Evolutionary conservation across 2,113 vertebrate species (phyloP), one percentile per base, ranked within the genome.

Genomic region (Terrapene triunguis): DNA sequence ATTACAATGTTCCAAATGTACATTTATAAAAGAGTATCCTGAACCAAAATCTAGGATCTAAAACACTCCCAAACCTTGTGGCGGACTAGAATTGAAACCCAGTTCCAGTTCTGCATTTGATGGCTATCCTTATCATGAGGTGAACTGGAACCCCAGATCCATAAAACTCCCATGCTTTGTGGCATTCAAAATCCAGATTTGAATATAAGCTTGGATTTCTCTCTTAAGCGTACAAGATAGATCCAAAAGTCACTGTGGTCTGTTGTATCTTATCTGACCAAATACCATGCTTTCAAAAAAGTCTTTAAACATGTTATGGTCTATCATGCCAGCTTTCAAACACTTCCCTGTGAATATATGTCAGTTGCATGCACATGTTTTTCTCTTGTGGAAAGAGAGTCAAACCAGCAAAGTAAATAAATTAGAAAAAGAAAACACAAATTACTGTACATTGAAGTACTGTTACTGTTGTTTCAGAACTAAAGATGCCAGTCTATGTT

Each of bases 281-380:
- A 95, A 95, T 17, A 47, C 47, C 88, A 4, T 2, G 54, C 76
- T 90, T 96, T 90, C 93, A 91, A 95, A 97, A 97, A 92, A 96
- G 96, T 55, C 93, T 89, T 89, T 69, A 62, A 97, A 97, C 54
- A 10, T 1, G 89, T 87, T 78, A 92, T 74, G 90, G 93, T 93
- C 0, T 92, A 85, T 74, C 76, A n/a, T 1, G 0, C 92, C 93
- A 96, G 96, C 94, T 97, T 97, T 96, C 88, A 92, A 72, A 91
- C 96, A 94, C 89, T 86, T 91, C 94, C 35, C 0, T 92, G 93
- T 94, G 94, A 91, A 97, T 97, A 97, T 69, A 89, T 22, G 95
- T 93, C 96, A 97, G 94, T 97, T 97, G 97, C 96, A 97, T 38
- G 93, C 94, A 95, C 96, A 95, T 97, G 96, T 97, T 96, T 97